Evolutionary conservation across 2,797 vertebrate genomes (phyloP).

Genomic region (Luscinia megarhynchos): DNA sequence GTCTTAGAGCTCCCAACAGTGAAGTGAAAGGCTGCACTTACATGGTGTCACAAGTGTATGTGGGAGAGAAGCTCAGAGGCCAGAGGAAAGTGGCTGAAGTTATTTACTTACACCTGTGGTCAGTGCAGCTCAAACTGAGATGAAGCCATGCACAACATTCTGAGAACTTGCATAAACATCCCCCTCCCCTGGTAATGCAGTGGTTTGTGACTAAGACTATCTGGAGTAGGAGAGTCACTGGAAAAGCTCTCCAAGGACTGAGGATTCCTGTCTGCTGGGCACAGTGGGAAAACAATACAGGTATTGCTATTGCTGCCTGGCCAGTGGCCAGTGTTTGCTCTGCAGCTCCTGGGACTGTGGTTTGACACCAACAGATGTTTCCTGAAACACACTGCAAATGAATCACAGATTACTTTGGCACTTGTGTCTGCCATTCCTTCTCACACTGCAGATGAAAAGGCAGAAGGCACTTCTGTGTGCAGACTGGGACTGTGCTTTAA

Average conservation of each 20-base stretch:
- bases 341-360: not conserved
- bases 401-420: not conserved
- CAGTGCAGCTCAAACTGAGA: not conserved
- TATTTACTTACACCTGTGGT: not conserved
- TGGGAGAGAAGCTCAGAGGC: not conserved
- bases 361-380: not conserved
- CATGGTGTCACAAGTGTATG: fast-evolving
- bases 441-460: not conserved
- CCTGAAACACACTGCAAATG: not conserved
- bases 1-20: not conserved
- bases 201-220: not conserved
- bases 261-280: not conserved
- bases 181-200: not conserved
- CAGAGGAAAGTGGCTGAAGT: not conserved
- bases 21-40: not conserved
- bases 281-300: no score
- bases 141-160: not conserved
- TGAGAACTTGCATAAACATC: not conserved
- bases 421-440: not conserved
- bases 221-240: not conserved
- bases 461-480: not conserved
- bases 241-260: not conserved
- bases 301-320: not conserved
- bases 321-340: not conserved
- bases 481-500: not conserved